A percentile compares a stretch with the other conserved stretches of the same genome.
These are phyloP conservation scores for Melanerpes formicivorus DNA, from an alignment of 2,113 vertebrate species.

Conservation along the genomic window DNA sequence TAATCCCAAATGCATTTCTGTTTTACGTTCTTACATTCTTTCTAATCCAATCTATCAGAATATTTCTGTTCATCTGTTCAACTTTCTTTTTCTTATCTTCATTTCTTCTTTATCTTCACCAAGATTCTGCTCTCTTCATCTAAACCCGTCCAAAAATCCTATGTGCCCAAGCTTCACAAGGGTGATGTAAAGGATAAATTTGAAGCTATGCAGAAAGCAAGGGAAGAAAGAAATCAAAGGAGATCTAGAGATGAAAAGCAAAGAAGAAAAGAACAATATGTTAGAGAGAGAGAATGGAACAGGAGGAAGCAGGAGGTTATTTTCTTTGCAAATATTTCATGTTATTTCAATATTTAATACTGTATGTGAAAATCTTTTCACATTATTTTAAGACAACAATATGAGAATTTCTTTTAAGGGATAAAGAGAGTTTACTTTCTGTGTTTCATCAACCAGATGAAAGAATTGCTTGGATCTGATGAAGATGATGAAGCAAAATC, in stretches of 20 bases:
- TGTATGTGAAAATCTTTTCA: conserved; percentile 5
- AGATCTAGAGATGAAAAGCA: conserved; percentile 91
- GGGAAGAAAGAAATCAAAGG: conserved; percentile 94
- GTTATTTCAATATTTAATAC: conserved; percentile 33
- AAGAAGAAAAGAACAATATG: conserved; percentile 95
- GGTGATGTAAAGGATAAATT: conserved; percentile 92
- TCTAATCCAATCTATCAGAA: conserved; percentile 48
- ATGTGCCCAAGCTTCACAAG: conserved; percentile 92
- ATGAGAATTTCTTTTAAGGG: not conserved
- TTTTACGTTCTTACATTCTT: conserved; percentile 52
- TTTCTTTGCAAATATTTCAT: conserved; percentile 70
- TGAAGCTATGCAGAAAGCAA: conserved; percentile 95
- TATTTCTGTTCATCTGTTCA: conserved; percentile 71
- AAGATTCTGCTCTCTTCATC: conserved; percentile 93
- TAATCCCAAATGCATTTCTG: conserved; percentile 36
- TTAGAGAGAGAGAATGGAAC: conserved; percentile 95
- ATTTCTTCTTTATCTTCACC: conserved; percentile 69
- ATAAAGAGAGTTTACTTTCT: not conserved
- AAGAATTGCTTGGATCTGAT: conserved; percentile 93
- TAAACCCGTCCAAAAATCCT: conserved; percentile 92
- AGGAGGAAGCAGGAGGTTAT: conserved; percentile 96
- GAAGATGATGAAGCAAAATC: conserved; percentile 90
- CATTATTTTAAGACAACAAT: not conserved
- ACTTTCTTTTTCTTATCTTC: conserved; percentile 72
- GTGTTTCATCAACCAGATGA: conserved; percentile 75